A percentile compares a stretch with the other conserved stretches of the same genome.
These are phyloP conservation scores for Apteryx owenii DNA, from an alignment of 2,113 vertebrate genomes.

Conservation along the genomic window DNA sequence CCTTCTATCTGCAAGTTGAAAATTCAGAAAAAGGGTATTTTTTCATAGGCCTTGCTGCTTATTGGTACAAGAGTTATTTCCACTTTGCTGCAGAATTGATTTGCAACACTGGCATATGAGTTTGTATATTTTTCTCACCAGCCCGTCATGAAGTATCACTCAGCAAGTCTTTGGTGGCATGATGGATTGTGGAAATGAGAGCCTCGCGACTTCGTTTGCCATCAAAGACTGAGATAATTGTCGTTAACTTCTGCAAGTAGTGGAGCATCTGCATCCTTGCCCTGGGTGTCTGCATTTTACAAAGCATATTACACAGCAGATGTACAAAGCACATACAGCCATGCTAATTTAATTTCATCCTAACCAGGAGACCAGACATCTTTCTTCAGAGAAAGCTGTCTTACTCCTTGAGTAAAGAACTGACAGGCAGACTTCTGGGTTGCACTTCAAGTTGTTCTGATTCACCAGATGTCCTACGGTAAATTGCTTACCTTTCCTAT, in stretches of 20 bases:
- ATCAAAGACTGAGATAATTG: constrained; percentile 71
- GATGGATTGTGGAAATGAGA: constrained; percentile 73
- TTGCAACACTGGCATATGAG: constrained; percentile 85
- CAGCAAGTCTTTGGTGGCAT: constrained; percentile 50
- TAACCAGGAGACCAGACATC: constrained; percentile 4
- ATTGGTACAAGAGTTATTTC: constrained; percentile 83
- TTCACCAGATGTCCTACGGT: neutral
- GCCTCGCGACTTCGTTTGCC: constrained; percentile 42
- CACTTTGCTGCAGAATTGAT: constrained; percentile 88
- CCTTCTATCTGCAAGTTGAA: constrained; percentile 88
- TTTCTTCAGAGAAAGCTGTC: constrained; percentile 15
- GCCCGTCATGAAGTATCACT: constrained; percentile 73
- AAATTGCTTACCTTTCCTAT: neutral
- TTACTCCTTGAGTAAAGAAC: neutral
- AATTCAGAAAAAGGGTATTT: constrained; percentile 80
- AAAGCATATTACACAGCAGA: constrained; percentile 44
- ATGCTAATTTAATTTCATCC: constrained; percentile 9
- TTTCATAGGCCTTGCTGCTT: constrained; percentile 75
- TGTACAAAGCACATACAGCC: neutral
- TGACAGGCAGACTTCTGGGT: neutral
- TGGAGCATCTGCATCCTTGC: constrained; percentile 54
- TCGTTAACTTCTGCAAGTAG: constrained; percentile 70
- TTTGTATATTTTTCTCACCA: constrained; percentile 92
- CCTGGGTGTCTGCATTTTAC: constrained; percentile 54
- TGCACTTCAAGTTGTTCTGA: neutral